Evolutionary conservation across 2,113 vertebrate genomes (phyloP).

Genomic region (Semicossyphus pulcher): DNA sequence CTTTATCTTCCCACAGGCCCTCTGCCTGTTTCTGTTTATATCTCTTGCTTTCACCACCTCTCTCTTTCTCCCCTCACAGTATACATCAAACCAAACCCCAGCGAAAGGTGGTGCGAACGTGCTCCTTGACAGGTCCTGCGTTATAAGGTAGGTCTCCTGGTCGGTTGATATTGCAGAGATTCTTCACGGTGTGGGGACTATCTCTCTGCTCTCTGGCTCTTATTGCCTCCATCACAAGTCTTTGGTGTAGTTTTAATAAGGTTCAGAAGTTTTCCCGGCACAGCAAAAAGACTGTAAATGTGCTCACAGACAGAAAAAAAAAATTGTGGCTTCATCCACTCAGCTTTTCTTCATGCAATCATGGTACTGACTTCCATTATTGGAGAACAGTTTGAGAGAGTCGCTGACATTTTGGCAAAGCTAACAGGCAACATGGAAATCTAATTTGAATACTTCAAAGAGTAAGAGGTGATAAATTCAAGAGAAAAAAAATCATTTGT

Average conservation of each 20-base stretch:
- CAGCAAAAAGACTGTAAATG: constrained; percentile 34
- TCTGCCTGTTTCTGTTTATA: constrained; percentile 33
- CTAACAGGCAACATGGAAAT: constrained; percentile 52
- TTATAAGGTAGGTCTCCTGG: constrained; percentile 43
- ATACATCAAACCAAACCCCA: constrained; percentile 43
- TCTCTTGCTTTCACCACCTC: constrained; percentile 34
- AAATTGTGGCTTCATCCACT: constrained; percentile 33
- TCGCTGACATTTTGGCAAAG: constrained; percentile 66
- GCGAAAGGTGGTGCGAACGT: constrained; percentile 25
- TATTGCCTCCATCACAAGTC: constrained; percentile 7
- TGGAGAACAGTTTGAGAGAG: constrained; percentile 30
- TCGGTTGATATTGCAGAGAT: constrained; percentile 46
- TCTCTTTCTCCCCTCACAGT: constrained; percentile 35
- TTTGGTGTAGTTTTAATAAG: constrained; percentile 30
- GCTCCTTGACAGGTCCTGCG: constrained; percentile 36
- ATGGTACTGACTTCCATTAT: constrained; percentile 59
- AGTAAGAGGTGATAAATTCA: constrained; percentile 22
- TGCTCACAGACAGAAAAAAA: constrained; percentile 20
- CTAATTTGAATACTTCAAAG: constrained; percentile 51
- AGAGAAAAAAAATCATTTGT: constrained; percentile 14
- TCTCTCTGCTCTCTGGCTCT: constrained; percentile 12
- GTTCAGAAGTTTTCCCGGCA: constrained; percentile 21
- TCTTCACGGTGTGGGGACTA: constrained; percentile 24
- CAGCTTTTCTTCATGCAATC: constrained; percentile 34
- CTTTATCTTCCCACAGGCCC: constrained; percentile 24